These are phyloP conservation scores for Diadema setosum DNA, from an alignment of 35 echinoderm and acorn worm species.

Conservation along the genomic window DNA sequence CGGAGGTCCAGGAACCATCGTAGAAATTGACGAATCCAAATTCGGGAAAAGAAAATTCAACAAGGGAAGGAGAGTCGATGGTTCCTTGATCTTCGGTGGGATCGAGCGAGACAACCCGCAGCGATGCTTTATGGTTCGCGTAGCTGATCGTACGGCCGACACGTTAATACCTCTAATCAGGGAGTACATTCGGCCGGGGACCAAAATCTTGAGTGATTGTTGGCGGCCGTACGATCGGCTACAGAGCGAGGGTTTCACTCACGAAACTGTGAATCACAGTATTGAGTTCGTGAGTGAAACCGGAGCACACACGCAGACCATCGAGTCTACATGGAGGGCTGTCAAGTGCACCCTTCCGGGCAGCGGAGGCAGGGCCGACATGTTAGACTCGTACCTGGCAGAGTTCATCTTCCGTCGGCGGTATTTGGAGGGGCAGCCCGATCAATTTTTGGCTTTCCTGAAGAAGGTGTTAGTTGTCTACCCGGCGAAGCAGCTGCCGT, in stretches of 20 bases:
- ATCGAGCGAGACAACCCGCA: background rate
- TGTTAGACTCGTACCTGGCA: no score
- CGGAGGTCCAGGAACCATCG: background rate
- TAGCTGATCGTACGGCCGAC: background rate
- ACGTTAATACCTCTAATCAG: background rate
- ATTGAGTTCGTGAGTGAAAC: background rate
- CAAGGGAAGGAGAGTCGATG: background rate
- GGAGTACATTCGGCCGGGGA: background rate
- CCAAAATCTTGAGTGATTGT: background rate
- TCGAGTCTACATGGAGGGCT: no score
- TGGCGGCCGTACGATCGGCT: background rate
- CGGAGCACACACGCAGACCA: no score
- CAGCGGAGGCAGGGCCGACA: no score
- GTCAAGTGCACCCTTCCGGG: no score
- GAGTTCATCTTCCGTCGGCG: no score
- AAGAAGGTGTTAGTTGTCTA: no score
- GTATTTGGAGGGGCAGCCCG: no score
- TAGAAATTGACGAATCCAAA: background rate
- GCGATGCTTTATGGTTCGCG: background rate
- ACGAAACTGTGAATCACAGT: background rate
- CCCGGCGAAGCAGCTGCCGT: no score
- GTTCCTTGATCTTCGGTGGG: background rate
- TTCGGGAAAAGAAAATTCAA: background rate
- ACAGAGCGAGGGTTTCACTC: background rate
- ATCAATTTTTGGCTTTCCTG: no score